These are phyloP conservation scores for Alethe castanea DNA, from an alignment of 2,113 vertebrate species.

Conservation along the genomic window DNA sequence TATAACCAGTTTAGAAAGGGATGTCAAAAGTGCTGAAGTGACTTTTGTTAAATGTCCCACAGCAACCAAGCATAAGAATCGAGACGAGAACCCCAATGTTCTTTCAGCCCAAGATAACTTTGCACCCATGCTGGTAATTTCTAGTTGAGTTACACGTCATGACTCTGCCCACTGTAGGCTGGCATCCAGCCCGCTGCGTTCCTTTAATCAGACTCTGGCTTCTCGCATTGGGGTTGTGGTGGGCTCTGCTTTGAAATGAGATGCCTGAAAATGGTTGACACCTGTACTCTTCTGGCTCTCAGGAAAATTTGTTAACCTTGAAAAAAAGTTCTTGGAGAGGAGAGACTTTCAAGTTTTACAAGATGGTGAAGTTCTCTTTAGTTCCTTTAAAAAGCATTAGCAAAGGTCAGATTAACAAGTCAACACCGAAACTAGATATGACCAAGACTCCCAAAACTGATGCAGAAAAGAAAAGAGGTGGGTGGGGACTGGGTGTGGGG, in stretches of 20 bases:
- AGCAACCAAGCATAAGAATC: background rate
- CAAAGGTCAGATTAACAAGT: conserved; percentile 79
- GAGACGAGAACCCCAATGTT: background rate
- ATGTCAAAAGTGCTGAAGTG: background rate
- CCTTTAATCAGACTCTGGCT: conserved; percentile 51
- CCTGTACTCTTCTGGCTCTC: conserved; percentile 61
- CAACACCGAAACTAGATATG: conserved; percentile 71
- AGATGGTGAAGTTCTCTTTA: conserved; percentile 59
- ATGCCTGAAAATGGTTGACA: conserved; percentile 68
- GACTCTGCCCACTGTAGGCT: background rate
- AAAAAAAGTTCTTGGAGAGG: conserved; percentile 54
- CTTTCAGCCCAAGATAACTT: background rate
- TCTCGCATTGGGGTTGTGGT: conserved; percentile 25
- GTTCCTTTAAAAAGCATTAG: conserved; percentile 73
- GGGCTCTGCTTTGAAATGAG: conserved; percentile 64
- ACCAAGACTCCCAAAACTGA: conserved; percentile 63
- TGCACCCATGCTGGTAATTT: background rate
- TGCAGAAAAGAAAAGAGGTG: conserved; percentile 55
- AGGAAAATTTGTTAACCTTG: conserved; percentile 67
- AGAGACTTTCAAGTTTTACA: conserved; percentile 64
- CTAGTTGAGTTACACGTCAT: background rate
- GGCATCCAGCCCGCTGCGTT: background rate
- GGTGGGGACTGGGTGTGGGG: conserved; percentile 58
- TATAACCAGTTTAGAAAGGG: background rate
- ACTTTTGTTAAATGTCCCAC: background rate